Conservation (phyloP, 2,113 vertebrate species). For the Thamnophis sirtalis region DNA sequence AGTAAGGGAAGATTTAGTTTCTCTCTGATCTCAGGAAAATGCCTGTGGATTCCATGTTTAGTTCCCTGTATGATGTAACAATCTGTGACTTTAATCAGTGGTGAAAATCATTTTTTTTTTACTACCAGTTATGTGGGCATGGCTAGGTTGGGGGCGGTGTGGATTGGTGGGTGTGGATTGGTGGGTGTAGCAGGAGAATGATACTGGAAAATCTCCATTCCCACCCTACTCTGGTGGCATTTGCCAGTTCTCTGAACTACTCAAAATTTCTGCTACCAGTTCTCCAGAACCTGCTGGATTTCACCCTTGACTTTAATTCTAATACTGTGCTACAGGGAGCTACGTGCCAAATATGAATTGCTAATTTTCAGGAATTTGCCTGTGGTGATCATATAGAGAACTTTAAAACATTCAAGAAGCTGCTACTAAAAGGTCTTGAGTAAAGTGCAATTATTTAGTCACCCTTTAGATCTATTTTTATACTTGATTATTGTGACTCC, state of each 20-base stretch:
- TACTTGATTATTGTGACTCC: background rate
- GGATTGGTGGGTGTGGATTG: too few relatives aligned
- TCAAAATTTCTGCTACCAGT: too few relatives aligned
- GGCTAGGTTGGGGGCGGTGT: too few relatives aligned
- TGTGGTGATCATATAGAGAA: background rate
- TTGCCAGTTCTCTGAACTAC: too few relatives aligned
- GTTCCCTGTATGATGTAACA: background rate
- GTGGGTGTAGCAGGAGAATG: too few relatives aligned
- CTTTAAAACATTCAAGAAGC: background rate
- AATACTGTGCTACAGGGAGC: background rate
- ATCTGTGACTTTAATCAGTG: background rate
- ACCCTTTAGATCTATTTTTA: background rate
- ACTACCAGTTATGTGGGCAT: too few relatives aligned
- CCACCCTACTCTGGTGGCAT: too few relatives aligned
- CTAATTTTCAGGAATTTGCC: background rate
- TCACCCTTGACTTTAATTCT: background rate
- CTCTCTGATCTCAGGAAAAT: background rate
- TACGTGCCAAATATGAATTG: background rate
- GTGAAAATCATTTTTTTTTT: too few relatives aligned
- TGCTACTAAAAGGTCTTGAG: background rate
- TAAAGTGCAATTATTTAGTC: background rate
- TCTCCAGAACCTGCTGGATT: too few relatives aligned
- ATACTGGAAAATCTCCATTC: too few relatives aligned
- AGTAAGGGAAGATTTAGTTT: background rate
- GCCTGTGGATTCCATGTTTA: background rate